Evolutionary conservation across 92 coral and sea anemone genomes (phyloP), one percentile per base, ranked within the genome.

Genomic region (Montipora capitata): DNA sequence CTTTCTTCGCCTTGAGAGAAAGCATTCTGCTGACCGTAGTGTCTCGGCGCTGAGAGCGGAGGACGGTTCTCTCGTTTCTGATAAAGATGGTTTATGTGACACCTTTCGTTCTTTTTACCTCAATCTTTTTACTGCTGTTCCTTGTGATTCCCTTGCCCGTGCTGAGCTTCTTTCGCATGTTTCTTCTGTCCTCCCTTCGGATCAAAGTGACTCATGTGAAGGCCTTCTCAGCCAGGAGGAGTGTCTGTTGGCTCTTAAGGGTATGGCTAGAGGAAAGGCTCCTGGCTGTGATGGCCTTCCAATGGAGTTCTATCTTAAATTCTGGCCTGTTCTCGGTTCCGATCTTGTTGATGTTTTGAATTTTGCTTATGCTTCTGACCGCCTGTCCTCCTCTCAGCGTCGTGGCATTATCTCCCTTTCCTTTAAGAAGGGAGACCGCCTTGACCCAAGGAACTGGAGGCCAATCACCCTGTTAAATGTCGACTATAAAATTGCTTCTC

Each of bases 1-100:
- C 17, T 87, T 87, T 39, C 71, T 65, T 59, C 85, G 74, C 10
- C 72, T 87, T 0, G 91, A 78, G 39, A 14, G 58, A 40, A 87
- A 87, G 40, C 10, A 61, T 1, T 63, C 85, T 0, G 63, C 66
- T 0, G 91, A 87, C 2, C 15, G 67, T 10, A 6, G 18, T 35
- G 62, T 79, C 12, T 51, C 56, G 9, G 69, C 85, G 6, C 39
- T 87, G 18, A 52, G 61, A 0, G 15, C 35, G 0, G 8, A 4
- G 3, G 64, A 44, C 14, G 84, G 89, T 0, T 5, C n/a, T 11
- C 5, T 74, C 0, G 18, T 74, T 10, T 15, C 72, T 4, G 44
- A 13, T 7, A 7, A 7, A 0, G 38, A 71, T 2, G 40, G 27
- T 2, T 2, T 83, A 6, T 44, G 74, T 35, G 6, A 14, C 0